phyloP scores from a whole-genome alignment of 2,113 vertebrate species.

The Acrocephalus arundinaceus region DNA sequence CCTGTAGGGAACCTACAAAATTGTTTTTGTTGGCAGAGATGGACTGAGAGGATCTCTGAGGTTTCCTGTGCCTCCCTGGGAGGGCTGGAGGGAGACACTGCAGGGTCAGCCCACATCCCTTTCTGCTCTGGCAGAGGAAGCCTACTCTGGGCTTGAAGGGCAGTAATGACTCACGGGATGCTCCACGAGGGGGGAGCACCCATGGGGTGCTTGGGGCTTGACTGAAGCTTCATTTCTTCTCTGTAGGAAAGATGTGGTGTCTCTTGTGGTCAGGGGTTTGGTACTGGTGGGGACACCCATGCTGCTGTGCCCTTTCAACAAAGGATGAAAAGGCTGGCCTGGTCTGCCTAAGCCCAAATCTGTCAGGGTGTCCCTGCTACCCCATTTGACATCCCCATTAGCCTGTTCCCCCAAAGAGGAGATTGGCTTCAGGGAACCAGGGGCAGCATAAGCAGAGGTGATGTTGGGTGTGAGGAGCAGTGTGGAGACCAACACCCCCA shows the following conservation, averaged over 20 bases:
- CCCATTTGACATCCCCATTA: too few relatives aligned
- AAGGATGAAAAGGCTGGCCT: neutral
- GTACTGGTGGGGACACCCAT: neutral
- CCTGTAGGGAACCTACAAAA: fast-evolving
- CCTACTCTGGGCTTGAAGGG: neutral
- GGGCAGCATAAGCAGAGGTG: neutral
- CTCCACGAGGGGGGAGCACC: fast-evolving
- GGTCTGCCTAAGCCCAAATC: neutral
- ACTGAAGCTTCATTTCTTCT: neutral
- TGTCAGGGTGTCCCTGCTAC: fast-evolving
- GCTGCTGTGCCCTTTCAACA: neutral
- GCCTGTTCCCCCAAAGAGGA: neutral
- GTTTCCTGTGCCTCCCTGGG: neutral
- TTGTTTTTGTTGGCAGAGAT: neutral
- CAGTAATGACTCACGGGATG: fast-evolving
- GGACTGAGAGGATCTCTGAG: neutral
- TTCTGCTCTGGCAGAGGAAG: neutral
- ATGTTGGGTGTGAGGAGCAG: neutral
- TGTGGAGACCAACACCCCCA: fast-evolving
- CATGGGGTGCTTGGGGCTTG: neutral
- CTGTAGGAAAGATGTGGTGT: fast-evolving
- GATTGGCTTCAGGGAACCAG: neutral
- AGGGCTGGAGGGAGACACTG: neutral
- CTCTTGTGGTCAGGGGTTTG: neutral
- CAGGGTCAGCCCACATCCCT: neutral